These are phyloP conservation scores for Stratiolaelaps scimitus DNA, from an alignment of 1,140 invertebrate species.

Conservation along the genomic window DNA sequence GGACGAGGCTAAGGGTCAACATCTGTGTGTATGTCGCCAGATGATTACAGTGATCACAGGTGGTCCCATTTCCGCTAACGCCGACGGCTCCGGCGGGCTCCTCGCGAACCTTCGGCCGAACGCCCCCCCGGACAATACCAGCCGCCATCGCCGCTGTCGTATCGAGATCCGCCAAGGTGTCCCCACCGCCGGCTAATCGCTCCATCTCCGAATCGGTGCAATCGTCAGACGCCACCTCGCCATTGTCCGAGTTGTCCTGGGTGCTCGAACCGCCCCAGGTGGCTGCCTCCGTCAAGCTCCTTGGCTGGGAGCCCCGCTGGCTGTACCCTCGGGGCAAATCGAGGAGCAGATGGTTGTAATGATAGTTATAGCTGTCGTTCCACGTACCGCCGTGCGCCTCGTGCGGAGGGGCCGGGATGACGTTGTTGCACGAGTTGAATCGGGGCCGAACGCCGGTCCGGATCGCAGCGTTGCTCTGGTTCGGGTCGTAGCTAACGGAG, in stretches of 20 bases:
- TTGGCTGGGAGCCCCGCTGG: background rate
- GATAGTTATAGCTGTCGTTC: background rate
- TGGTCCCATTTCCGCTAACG: background rate
- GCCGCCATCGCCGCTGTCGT: background rate
- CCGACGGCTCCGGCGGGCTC: conserved; percentile 18
- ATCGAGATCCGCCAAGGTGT: no score
- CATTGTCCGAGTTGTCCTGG: conserved; percentile 25
- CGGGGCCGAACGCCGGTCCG: background rate
- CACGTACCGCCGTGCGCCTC: background rate
- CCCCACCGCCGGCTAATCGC: background rate
- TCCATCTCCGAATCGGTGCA: conserved; percentile 24
- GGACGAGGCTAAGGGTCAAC: conserved; percentile 15
- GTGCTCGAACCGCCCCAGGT: conserved; percentile 24
- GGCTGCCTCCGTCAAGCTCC: conserved; percentile 22
- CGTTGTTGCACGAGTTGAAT: conserved; percentile 26
- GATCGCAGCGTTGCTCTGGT: background rate
- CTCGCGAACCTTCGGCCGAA: conserved; percentile 1
- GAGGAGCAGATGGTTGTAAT: conserved; percentile 2
- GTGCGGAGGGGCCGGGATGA: background rate
- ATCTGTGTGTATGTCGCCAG: conserved; percentile 2
- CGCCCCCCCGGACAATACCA: background rate
- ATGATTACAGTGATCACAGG: conserved; percentile 14
- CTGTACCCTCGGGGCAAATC: background rate
- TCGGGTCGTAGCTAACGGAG: background rate
- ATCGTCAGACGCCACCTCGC: conserved; percentile 11